A percentile compares a stretch with the other conserved stretches of the same genome.
Conservation (phyloP, 2,888 invertebrate genomes). For the Latrodectus elegans region DNA sequence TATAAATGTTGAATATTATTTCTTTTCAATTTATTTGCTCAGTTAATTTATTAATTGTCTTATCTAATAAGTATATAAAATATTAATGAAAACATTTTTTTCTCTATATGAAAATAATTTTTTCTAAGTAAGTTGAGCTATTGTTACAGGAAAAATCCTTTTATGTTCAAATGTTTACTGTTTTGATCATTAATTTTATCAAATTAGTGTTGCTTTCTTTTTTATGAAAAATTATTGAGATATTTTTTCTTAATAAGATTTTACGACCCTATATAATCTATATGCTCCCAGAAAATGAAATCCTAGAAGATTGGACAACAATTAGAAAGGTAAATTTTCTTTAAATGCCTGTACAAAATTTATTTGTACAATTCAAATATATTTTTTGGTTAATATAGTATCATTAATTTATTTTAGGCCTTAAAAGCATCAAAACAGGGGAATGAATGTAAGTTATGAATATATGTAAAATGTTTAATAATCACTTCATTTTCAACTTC, state of each 20-base stretch:
- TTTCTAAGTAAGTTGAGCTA: too few species aligned
- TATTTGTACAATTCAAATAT: not conserved
- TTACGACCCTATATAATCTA: slow-evolving; percentile 90
- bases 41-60: too few species aligned
- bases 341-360: not conserved
- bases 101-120: too few species aligned
- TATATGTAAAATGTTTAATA: too few species aligned
- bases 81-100: too few species aligned
- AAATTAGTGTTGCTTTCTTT: not conserved
- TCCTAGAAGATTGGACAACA: slow-evolving; percentile 95
- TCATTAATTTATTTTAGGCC: slow-evolving; percentile 66
- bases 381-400: not conserved
- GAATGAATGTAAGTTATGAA: slow-evolving; percentile 69
- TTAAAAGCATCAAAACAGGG: slow-evolving; percentile 70
- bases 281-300: slow-evolving; percentile 93
- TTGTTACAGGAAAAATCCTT: too few species aligned
- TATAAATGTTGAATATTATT: too few species aligned
- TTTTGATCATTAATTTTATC: too few species aligned
- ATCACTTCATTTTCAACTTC: too few species aligned
- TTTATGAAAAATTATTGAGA: not conserved
- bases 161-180: too few species aligned
- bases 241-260: slow-evolving; percentile 34
- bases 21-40: too few species aligned
- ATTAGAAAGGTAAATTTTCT: slow-evolving; percentile 81
- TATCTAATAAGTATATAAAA: too few species aligned